Base-by-base conservation (phyloP, 2,113 vertebrate species). In the Solea solea region DNA sequence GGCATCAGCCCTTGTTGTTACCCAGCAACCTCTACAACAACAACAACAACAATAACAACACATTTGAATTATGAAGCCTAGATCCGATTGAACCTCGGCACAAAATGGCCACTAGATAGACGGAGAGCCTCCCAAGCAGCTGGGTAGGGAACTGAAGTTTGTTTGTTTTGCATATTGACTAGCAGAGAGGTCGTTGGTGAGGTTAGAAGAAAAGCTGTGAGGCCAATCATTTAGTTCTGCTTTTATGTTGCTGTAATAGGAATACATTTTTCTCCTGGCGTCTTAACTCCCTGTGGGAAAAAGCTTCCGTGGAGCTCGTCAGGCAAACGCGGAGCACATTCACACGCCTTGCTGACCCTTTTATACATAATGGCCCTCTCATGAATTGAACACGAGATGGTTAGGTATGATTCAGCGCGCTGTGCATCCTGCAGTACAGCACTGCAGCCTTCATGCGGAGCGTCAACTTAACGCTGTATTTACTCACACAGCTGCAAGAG, bases 311-410 rank as follows among this genome's bases (percentile, higher is more conserved):
- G 73, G 68, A 75, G 74, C 60, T 79, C 25, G 53, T 58, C 71
- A 80, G 76, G 72, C 73, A 28, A 82, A 72, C 81, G 60, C 27
- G 50, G 41, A 68, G 64, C 69, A 68, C 70, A 70, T 69, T 75
- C 77, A 74, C 83, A 82, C 69, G 85, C 67, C 76, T 85, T 80
- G 64, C 80, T 89, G 82, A 89, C 87, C 86, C 76, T 78, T 82
- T 79, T 64, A 68, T 81, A 65, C 82, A 69, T 82, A 81, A 84
- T 71, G 81, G 77, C 60, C 67, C 74, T 76, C 82, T 88, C 79
- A 88, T 86, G 82, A 88, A 85, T 88, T 82, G 55, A 88, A 87
- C 81, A 87, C 28, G 72, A 86, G 81, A 83, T 68, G 61, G 76
- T 81, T 72, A 52, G 82, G 71, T 78, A 74, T 81, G 87, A 88